These are phyloP conservation scores for Oscheius myriophilus DNA, from an alignment of 2,888 invertebrate genomes.

Conservation along the genomic window DNA sequence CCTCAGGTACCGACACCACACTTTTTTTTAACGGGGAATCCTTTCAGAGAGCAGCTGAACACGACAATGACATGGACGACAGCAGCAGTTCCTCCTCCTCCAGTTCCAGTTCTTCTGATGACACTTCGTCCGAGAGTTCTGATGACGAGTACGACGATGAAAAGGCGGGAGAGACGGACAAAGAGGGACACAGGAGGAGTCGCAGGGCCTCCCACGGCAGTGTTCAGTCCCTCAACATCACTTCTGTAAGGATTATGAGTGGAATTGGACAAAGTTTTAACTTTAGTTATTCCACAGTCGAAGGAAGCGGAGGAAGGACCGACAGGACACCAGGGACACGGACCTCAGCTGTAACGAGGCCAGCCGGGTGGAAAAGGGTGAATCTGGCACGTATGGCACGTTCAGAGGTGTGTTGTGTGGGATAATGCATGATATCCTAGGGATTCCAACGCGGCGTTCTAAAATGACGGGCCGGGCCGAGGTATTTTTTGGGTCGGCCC, in stretches of 20 bases:
- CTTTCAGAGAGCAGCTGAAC: slow-evolving; percentile 75
- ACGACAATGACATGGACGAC: slow-evolving; percentile 50
- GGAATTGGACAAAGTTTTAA: neutral
- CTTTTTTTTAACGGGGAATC: neutral
- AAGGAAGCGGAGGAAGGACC: slow-evolving; percentile 32
- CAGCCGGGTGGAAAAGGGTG: slow-evolving; percentile 28
- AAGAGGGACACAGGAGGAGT: slow-evolving; percentile 32
- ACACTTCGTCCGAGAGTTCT: slow-evolving; percentile 31
- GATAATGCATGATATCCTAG: too few species aligned
- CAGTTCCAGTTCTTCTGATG: slow-evolving; percentile 31
- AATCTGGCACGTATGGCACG: slow-evolving; percentile 50
- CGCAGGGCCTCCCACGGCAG: slow-evolving; percentile 55
- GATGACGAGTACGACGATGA: slow-evolving; percentile 47
- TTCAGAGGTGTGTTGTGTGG: slow-evolving; percentile 33
- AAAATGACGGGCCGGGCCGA: too few species aligned
- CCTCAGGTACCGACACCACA: slow-evolving; percentile 74
- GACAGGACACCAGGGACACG: slow-evolving; percentile 29
- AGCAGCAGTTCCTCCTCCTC: slow-evolving; percentile 34
- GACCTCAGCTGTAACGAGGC: slow-evolving; percentile 42
- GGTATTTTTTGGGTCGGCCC: too few species aligned
- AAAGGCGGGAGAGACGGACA: slow-evolving; percentile 4
- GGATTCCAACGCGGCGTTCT: too few species aligned
- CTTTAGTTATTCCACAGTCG: slow-evolving; percentile 48
- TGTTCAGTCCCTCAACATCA: slow-evolving; percentile 55
- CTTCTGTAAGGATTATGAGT: slow-evolving; percentile 34